These are phyloP conservation scores for Cryptotermes secundus DNA, from an alignment of 1,140 invertebrate genomes.

Conservation along the genomic window DNA sequence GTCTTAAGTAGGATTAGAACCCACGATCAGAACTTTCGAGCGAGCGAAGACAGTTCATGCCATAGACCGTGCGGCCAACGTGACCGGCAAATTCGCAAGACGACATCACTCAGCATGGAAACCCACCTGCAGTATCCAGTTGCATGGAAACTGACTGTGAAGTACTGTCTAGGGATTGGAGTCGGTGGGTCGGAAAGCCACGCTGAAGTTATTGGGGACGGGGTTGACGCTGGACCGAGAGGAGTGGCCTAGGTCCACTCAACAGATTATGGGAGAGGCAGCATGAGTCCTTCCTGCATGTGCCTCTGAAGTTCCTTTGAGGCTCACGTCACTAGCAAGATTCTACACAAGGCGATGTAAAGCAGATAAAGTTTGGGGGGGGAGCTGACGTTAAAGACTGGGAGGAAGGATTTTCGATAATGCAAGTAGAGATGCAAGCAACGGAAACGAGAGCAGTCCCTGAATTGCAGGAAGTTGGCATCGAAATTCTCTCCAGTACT, in stretches of 20 bases:
- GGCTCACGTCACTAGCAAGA: background rate
- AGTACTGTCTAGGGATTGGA: background rate
- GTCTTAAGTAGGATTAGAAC: too few relatives aligned
- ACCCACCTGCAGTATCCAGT: background rate
- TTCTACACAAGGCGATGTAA: background rate
- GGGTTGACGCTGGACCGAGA: background rate
- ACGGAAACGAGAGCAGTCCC: background rate
- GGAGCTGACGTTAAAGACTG: background rate
- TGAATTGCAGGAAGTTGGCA: background rate
- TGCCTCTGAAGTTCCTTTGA: conserved; percentile 9
- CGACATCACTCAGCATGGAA: too few relatives aligned
- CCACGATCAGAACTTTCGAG: too few relatives aligned
- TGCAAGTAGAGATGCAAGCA: background rate
- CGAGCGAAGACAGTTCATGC: too few relatives aligned
- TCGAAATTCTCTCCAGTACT: background rate
- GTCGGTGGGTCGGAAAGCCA: conserved; percentile 7
- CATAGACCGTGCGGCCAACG: too few relatives aligned
- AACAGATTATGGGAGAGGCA: background rate
- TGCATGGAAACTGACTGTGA: background rate
- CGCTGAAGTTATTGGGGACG: background rate
- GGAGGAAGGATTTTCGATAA: conserved; percentile 11
- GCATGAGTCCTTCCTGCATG: conserved; percentile 8
- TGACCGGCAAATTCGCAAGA: too few relatives aligned
- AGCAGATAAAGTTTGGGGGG: background rate
- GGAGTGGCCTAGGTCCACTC: background rate